These are phyloP conservation scores for Manacus vitellinus DNA, from an alignment of 2,113 vertebrate genomes.

Conservation along the genomic window DNA sequence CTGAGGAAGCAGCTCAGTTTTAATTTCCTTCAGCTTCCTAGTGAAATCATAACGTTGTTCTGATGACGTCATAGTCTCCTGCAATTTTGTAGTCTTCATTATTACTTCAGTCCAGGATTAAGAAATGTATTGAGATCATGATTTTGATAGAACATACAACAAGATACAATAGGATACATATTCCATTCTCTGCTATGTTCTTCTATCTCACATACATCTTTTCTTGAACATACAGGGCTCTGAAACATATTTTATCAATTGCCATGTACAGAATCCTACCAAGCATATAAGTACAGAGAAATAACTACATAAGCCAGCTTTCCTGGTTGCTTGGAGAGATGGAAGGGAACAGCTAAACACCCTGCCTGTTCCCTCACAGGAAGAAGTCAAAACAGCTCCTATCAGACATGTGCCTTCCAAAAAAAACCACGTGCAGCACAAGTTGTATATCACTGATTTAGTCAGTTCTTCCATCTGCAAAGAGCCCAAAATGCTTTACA, in stretches of 20 bases:
- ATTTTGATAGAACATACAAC: background rate
- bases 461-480: constrained; percentile 66
- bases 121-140: background rate
- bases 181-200: background rate
- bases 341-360: constrained; percentile 57
- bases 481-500: constrained; percentile 52
- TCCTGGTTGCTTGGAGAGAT: constrained; percentile 55
- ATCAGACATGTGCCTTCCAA: constrained; percentile 57
- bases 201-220: background rate
- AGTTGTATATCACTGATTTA: constrained; percentile 58
- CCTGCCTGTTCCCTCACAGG: constrained; percentile 57
- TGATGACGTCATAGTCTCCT: background rate
- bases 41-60: constrained; percentile 1
- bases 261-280: background rate
- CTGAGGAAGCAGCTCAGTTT: background rate
- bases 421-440: constrained; percentile 62
- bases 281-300: constrained; percentile 5
- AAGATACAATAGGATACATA: background rate
- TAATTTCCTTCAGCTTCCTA: background rate
- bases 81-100: background rate
- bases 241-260: constrained; percentile 30
- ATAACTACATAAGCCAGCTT: constrained; percentile 46
- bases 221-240: background rate
- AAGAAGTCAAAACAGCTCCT: constrained; percentile 63
- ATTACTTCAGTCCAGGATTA: background rate